phyloP scores from a whole-genome alignment of 2,113 vertebrate species.

The Pardalotus punctatus region DNA sequence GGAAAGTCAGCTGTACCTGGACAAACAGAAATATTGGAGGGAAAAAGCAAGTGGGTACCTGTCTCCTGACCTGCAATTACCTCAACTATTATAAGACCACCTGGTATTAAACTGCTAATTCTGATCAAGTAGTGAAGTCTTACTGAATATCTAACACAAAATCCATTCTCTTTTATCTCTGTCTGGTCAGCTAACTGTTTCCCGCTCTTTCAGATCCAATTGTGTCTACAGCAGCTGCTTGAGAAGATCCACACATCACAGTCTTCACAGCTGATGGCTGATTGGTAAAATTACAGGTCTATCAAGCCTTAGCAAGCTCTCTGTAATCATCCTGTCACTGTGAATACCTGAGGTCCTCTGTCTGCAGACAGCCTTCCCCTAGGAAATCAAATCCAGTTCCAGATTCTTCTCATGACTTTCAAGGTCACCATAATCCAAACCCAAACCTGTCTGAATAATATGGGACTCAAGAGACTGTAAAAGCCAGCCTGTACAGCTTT shows the following conservation, averaged over 20 bases:
- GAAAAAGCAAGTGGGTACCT: not conserved
- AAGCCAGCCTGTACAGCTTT: not conserved
- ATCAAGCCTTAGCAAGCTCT: not conserved
- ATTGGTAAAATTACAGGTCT: not conserved
- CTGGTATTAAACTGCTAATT: not conserved
- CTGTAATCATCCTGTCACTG: not conserved
- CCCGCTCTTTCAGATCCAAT: not conserved
- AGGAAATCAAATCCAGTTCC: not conserved
- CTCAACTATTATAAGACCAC: not conserved
- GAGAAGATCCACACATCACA: not conserved
- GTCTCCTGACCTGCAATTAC: not conserved
- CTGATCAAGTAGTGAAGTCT: not conserved
- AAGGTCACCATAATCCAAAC: not conserved
- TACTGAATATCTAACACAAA: not conserved
- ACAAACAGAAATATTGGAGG: not conserved
- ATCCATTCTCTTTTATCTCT: not conserved
- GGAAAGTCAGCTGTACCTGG: not conserved
- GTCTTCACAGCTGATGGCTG: not conserved
- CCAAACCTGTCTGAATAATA: not conserved
- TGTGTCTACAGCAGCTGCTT: not conserved
- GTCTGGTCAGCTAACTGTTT: not conserved
- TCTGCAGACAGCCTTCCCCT: not conserved
- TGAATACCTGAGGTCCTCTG: not conserved
- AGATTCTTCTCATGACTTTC: not conserved
- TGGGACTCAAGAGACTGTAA: rapidly evolving